phyloP scores from a whole-genome alignment of 2,888 invertebrate species.

The Idaea aversata region DNA sequence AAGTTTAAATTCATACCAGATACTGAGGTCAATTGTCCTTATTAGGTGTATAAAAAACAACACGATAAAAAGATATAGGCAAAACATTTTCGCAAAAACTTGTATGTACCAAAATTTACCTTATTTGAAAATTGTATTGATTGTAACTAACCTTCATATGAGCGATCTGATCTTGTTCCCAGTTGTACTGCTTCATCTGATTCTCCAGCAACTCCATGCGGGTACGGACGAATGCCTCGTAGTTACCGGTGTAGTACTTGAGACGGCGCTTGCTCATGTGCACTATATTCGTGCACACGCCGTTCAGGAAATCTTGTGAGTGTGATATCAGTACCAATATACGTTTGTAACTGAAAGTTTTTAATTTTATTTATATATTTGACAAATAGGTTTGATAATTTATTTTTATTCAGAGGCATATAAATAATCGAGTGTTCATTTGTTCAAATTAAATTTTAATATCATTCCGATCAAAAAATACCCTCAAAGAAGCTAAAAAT shows the following conservation, averaged over 20 bases:
- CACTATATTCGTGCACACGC: slow-evolving; percentile 97
- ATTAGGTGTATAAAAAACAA: too few species aligned
- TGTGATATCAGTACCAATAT: slow-evolving; percentile 99
- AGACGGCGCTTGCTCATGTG: slow-evolving; percentile 96
- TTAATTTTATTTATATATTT: not conserved
- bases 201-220: slow-evolving; percentile 97
- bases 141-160: slow-evolving; percentile 91
- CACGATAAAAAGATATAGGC: not conserved
- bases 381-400: too few species aligned
- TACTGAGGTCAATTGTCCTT: too few species aligned
- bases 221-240: slow-evolving; percentile 97
- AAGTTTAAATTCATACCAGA: too few species aligned
- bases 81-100: not conserved
- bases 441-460: too few species aligned
- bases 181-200: slow-evolving; percentile 99
- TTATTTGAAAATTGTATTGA: too few species aligned
- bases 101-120: too few species aligned
- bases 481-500: too few species aligned
- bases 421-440: too few species aligned
- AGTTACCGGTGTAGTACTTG: slow-evolving; percentile 97
- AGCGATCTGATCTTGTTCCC: slow-evolving; percentile 99
- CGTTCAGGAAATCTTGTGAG: slow-evolving; percentile 99
- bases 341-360: slow-evolving; percentile 88
- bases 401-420: too few species aligned
- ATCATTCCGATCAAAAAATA: too few species aligned